Percentiles rank a stretch among this genome's conserved stretches.
Evolutionary conservation across 1,140 invertebrate genomes (phyloP).

Genomic region (Drosophila simulans): DNA sequence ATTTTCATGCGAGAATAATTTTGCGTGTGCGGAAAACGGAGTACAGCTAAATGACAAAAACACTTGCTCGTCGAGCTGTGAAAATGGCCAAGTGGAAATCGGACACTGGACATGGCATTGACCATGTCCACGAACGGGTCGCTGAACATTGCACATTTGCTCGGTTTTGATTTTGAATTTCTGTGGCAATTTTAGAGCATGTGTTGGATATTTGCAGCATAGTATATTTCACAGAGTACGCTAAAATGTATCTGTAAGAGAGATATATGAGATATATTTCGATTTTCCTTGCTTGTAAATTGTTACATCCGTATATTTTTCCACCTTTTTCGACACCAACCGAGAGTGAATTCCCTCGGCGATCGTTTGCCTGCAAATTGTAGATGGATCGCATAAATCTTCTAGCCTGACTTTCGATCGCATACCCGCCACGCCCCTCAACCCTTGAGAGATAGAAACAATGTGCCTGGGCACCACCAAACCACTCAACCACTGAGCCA

Average conservation of each 20-base stretch:
- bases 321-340: background rate
- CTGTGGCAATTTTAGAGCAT: background rate
- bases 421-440: conserved; percentile 51
- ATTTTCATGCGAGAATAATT: conserved; percentile 78
- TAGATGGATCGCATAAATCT: conserved; percentile 50
- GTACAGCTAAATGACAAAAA: conserved; percentile 42
- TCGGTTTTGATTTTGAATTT: background rate
- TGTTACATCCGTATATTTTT: background rate
- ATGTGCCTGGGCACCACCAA: conserved; percentile 13
- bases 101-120: conserved; percentile 61
- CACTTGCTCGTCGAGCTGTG: conserved; percentile 39
- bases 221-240: background rate
- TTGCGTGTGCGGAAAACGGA: conserved; percentile 67
- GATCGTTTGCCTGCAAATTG: conserved; percentile 7
- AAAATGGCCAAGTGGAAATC: conserved; percentile 54
- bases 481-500: conserved; percentile 68
- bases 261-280: too few species aligned
- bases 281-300: background rate
- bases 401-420: conserved; percentile 45
- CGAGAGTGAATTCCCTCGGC: conserved; percentile 11
- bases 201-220: background rate
- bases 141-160: conserved; percentile 11
- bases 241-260: background rate
- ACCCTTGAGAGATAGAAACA: conserved; percentile 58
- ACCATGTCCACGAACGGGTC: conserved; percentile 43